Evolutionary conservation across 2,797 vertebrate genomes (phyloP).

Genomic region (Natrix natrix): DNA sequence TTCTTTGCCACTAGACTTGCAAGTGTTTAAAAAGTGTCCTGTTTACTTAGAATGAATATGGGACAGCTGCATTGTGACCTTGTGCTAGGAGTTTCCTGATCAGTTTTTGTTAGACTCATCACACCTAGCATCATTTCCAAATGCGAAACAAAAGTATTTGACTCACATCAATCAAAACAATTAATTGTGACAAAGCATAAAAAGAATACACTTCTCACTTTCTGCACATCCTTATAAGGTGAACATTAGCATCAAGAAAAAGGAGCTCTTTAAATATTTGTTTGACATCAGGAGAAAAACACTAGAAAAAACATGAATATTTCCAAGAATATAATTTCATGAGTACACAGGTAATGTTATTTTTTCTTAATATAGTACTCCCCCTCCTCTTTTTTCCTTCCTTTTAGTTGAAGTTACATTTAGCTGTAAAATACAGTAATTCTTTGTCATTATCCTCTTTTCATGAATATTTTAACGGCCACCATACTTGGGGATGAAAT

Average conservation of each 20-base stretch:
- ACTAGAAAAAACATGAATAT: not conserved
- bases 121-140: not conserved
- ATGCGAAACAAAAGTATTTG: not conserved
- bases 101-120: not conserved
- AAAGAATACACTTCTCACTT: not conserved
- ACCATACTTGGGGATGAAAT: not conserved
- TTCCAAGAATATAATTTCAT: not conserved
- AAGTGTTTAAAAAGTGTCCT: not conserved
- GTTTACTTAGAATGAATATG: not conserved
- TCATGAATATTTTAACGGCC: not conserved
- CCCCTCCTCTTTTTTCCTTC: not conserved
- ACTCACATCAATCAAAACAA: not conserved
- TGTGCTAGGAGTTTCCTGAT: not conserved
- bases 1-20: not conserved
- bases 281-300: not conserved
- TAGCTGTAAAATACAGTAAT: not conserved
- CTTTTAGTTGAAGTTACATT: not conserved
- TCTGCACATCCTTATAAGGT: not conserved
- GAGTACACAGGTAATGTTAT: not conserved
- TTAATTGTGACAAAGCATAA: not conserved
- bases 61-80: not conserved
- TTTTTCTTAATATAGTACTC: not conserved
- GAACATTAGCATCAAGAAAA: not conserved
- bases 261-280: not conserved
- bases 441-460: not conserved